Base-by-base conservation (phyloP, 2,797 vertebrate species). In the Gallinago nigripennis region DNA sequence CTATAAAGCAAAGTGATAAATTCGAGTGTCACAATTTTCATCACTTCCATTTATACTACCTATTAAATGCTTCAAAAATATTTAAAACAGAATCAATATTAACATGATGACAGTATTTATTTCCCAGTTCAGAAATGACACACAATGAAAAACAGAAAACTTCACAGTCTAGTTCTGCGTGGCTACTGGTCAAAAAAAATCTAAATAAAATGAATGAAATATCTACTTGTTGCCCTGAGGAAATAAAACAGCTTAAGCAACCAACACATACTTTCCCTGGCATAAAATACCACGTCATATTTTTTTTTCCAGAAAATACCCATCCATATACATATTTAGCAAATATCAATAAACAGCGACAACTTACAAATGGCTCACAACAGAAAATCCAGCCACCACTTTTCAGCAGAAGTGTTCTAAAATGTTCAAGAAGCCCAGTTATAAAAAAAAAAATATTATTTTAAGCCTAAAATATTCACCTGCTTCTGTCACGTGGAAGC, bases 1-100 rank as follows among this genome's bases (percentile, higher is more conserved):
- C 92, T 45, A 85, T 89, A 96, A 96, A 93, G 89, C 77, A 91
- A 82, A 75, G 88, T 33, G 53, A 93, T 95, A 90, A 95, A 96
- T 94, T 95, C 81, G 41, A 43, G 39, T 46, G 81, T 63, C 92
- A 90, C 63, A 43, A 45, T 82, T 92, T 61, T 83, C 79, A 86
- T 71, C 81, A 31, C 92, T 92, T 76, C 41, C 43, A 39, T 64
- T 85, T 71, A 31, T 17, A 5, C 25, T 35, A 14, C 9, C 19
- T 50, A 53, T 77, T 80, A 71, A 92, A 87, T 18, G 39, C 27
- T 33, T 70, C 2, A 33, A 50, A 46, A 86, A 13, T 33, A 73
- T 48, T 76, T 58, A 41, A 18, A 90, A 76, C 16, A 30, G 31
- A 89, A 68, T 20, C 54, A 50, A 57, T 50, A 66, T 70, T 45